Evolutionary conservation across 2,113 vertebrate species (phyloP).

Genomic region (Lasiurus borealis): DNA sequence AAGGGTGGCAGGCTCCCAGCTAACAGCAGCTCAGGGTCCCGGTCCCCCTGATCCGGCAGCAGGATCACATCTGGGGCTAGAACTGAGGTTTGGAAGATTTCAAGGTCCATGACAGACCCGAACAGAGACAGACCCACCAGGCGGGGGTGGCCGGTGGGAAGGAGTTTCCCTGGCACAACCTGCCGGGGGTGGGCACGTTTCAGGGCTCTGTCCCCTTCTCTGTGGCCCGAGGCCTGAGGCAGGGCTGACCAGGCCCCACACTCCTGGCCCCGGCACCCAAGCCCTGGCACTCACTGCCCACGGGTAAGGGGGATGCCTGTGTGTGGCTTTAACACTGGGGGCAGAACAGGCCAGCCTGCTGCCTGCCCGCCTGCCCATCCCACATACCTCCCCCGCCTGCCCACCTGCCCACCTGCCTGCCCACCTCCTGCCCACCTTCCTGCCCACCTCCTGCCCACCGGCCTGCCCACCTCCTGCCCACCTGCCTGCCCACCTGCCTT

Average conservation of each 20-base stretch:
- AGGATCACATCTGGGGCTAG: background rate
- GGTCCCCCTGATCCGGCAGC: background rate
- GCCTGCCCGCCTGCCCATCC: background rate
- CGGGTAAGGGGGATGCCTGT: rapidly evolving
- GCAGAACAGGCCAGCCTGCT: no score
- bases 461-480: no score
- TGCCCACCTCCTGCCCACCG: background rate
- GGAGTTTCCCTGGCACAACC: rapidly evolving
- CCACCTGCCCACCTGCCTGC: no score
- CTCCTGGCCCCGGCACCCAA: background rate
- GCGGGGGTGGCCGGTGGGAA: rapidly evolving
- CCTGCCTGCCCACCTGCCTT: background rate
- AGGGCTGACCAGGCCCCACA: rapidly evolving
- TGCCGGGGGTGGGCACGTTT: rapidly evolving
- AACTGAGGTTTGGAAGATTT: background rate
- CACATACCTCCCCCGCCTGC: no score
- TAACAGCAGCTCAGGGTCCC: background rate
- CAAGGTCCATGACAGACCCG: background rate
- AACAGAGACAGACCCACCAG: background rate
- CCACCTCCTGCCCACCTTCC: background rate
- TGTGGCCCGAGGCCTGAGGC: background rate
- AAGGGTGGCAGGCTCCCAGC: no score
- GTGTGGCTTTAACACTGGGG: background rate
- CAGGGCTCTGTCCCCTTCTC: background rate
- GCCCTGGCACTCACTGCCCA: background rate